Evolutionary conservation across 2,888 invertebrate species (phyloP).

Genomic region (Tetragnatha montana): DNA sequence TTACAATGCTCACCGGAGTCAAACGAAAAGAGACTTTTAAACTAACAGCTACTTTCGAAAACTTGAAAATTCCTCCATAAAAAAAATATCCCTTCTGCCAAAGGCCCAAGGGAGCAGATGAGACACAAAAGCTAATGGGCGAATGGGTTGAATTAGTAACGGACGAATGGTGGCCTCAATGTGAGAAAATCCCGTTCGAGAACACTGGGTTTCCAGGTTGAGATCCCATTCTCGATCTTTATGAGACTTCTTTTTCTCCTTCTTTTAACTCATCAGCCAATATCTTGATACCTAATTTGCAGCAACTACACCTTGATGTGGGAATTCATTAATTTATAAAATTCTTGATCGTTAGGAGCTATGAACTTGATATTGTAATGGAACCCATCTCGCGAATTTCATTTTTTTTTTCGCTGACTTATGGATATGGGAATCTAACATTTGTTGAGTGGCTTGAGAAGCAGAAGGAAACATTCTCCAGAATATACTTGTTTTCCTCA

Average conservation of each 20-base stretch:
- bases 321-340: no score
- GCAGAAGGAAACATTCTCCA: no score
- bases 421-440: no score
- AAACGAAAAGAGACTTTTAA: not conserved
- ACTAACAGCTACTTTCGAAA: not conserved
- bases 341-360: no score
- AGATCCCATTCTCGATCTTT: constrained; percentile 43
- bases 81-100: not conserved
- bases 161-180: constrained; percentile 35
- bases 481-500: no score
- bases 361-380: no score
- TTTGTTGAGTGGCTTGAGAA: no score
- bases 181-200: not conserved
- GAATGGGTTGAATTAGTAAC: constrained; percentile 45
- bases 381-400: no score
- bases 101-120: constrained; percentile 12
- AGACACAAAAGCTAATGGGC: not conserved
- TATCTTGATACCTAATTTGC: constrained; percentile 5
- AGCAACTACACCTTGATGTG: not conserved
- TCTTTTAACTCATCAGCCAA: not conserved
- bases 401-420: no score
- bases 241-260: constrained; percentile 9
- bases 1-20: not conserved
- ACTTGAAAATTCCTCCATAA: not conserved
- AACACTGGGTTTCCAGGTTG: constrained; percentile 53